Conservation (phyloP, 2,797 vertebrate genomes). For the Mus spretus region DNA sequence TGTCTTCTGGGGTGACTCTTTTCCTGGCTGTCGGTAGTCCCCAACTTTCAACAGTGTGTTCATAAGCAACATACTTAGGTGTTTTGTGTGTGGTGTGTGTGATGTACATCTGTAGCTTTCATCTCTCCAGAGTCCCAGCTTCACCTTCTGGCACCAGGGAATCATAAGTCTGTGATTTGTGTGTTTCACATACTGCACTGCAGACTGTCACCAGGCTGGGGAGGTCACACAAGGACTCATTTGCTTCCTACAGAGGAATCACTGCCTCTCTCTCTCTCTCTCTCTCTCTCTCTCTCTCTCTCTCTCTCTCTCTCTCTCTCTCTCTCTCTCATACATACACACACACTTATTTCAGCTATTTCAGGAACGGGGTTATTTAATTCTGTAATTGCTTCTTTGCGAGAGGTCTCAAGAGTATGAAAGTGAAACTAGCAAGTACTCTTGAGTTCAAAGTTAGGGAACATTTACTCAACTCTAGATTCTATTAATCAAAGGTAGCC, state of each 20-base stretch:
- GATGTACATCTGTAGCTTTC: background rate
- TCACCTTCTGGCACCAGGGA: background rate
- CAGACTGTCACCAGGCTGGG: background rate
- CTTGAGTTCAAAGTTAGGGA: background rate
- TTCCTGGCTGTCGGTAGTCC: background rate
- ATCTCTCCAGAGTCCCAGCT: background rate
- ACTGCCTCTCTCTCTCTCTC: background rate
- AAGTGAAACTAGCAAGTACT: background rate
- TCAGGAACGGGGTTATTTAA: background rate
- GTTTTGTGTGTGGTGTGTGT: background rate
- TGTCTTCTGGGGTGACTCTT: conserved; percentile 36
- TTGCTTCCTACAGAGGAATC: conserved; percentile 11
- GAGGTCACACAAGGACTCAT: background rate
- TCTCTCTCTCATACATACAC: background rate
- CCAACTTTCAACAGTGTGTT: background rate
- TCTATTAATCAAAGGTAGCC: conserved; percentile 31
- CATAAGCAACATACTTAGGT: background rate
- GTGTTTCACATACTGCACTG: background rate
- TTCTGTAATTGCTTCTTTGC: conserved; percentile 29
- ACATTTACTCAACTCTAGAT: background rate
- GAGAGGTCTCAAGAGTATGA: background rate
- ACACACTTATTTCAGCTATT: background rate
- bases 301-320: too few species aligned
- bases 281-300: too few species aligned
- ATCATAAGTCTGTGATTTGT: background rate